These are phyloP conservation scores for Eupsilia transversa DNA, from an alignment of 2,888 invertebrate species.

Conservation along the genomic window DNA sequence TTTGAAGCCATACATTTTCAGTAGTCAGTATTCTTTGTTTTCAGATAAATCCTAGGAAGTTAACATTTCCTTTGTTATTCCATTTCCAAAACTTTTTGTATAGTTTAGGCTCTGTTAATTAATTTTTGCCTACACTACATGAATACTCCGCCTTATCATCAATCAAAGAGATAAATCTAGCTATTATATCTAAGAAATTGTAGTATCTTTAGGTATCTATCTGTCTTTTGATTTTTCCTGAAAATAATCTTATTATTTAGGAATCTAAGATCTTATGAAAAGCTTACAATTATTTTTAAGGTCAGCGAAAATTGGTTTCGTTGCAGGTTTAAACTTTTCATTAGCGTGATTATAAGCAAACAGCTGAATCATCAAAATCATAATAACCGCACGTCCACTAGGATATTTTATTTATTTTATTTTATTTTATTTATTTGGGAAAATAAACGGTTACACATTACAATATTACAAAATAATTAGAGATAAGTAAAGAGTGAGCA, in stretches of 20 bases:
- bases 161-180: slow-evolving; percentile 30
- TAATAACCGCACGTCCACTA: no score
- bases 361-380: not conserved
- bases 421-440: no score
- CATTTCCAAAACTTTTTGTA: not conserved
- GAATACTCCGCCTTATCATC: not conserved
- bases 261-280: not conserved
- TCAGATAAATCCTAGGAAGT: not conserved
- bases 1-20: not conserved
- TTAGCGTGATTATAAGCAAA: not conserved
- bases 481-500: no score
- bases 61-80: not conserved
- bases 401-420: no score
- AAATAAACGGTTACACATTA: no score
- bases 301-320: not conserved
- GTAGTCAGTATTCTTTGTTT: not conserved
- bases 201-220: not conserved
- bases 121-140: slow-evolving; percentile 11
- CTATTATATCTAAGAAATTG: slow-evolving; percentile 3
- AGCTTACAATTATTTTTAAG: not conserved
- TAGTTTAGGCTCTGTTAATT: slow-evolving; percentile 14
- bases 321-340: not conserved
- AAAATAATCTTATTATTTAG: no score
- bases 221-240: not conserved
- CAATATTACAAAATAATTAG: no score